Base-by-base conservation (phyloP, 2,797 vertebrate species). In the Chiloscyllium punctatum region DNA sequence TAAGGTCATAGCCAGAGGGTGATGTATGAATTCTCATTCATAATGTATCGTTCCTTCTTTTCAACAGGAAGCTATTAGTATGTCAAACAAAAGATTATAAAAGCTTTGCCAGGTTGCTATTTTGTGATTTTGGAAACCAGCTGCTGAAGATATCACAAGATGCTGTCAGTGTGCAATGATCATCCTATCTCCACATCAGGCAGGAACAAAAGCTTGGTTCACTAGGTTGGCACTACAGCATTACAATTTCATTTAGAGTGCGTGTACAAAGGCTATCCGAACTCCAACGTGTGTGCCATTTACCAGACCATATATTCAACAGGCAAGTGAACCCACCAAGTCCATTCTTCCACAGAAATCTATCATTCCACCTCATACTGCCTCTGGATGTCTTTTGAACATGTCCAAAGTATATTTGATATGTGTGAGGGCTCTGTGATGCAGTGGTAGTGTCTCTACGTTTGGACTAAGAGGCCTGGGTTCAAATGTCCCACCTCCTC, bases 1-100 rank as follows among this genome's bases (percentile, higher is more conserved):
- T 95, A 77, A 92, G 94, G 71, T 95, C 72, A 33, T 77, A 95
- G 94, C 94, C 94, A 77, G 71, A 57, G 94, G 94, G 94, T 77
- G 94, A 94, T 95, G 69, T 51, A 95, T 95, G 71, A 95, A 77
- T 77, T 92, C 94, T 74, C 71, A 95, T 53, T 77, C 72, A 6
- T 30, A 48, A 95, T 77, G 71, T 95, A n/a, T 95, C 69, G 57
- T 16, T 30, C 42, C n/a, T 95, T 77, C 48, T 95, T 95, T 92
- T 92, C 66, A 92, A 69, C 21, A 25, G n/a, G 66, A 69, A 92
- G 13, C 62, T n/a, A 42, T 92, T 92, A 92, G 90, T n/a, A 42
- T 42, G 37, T 66, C 90, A 53, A 53, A 95, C 51, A 95, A 95
- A 42, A 94, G 69, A 94, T 30, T 23, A 25, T 94, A 94, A 71